Base-by-base conservation (phyloP, 2,113 vertebrate genomes). In the Chloropsis cyanopogon region DNA sequence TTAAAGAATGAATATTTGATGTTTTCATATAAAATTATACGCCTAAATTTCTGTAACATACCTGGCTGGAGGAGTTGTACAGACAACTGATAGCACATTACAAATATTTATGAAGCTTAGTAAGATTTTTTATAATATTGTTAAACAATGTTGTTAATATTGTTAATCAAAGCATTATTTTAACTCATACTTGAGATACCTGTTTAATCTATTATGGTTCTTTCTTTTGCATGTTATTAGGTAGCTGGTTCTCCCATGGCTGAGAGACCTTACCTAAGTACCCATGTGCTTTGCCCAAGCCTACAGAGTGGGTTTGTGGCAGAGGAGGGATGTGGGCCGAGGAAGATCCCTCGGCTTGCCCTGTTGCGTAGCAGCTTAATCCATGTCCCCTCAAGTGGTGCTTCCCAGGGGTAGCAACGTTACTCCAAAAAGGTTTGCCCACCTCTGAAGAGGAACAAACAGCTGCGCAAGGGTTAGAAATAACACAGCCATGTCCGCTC, bases 371-470 rank as follows among this genome's bases (percentile, higher is more conserved):
- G 49, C 52, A 31, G 6, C 59, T 83, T 20, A 44, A 6, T 69
- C 3, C 12, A 0, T 14, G 16, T 44, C 17, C 1, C 63, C 68
- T 31, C 21, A 70, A 22, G 17, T n/a, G 64, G 7, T 70, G 57
- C 33, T 86, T 76, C 12, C 4, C 29, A 9, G 2, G 6, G 16
- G 7, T 29, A 64, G 53, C 4, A 1, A 1, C 0, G 1, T 42
- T 44, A 15, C 7, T 73, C 14, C 22, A 49, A 15, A 60, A 31
- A 44, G 19, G n/a, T 44, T 63, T 86, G 24, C 39, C 24, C 3
- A 5, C 4, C 9, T 17, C 24, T 76, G 59, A 37, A 69, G 42
- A 82, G 54, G 79, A 85, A 4, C 17, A 47, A 21, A 2, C 59
- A 80, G 35, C 63, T 82, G 13, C 14, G 2, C 6, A 13, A 0